Evolutionary conservation across 2,113 vertebrate genomes (phyloP), one percentile per base, ranked within the genome.

Genomic region (Mobula hypostoma): DNA sequence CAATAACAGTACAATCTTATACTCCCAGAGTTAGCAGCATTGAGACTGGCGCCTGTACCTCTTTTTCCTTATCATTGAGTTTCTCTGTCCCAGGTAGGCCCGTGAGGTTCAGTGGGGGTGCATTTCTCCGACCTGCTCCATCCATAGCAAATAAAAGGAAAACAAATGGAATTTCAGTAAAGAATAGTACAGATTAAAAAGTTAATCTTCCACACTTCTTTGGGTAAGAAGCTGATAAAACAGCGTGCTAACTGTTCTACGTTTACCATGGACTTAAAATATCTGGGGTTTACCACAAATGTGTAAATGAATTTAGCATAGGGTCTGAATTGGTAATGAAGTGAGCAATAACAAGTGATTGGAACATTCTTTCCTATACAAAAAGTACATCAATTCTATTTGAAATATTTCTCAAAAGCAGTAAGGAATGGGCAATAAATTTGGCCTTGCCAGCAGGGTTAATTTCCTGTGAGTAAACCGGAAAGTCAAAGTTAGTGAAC

Each of bases 1-100:
- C 58, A 24, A 63, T n/a, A 56, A 85, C 21, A 58, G 12, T 61
- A 88, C 3, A 0, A 88, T 66, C 36, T 27, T 9, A 79, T 27
- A 82, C 36, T 32, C 27, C 21, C 17, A 29, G 27, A 3, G 94
- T 68, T 68, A 79, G 74, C n/a, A 24, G 61, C 56, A 68, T 66
- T 32, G 80, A 88, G 27, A 66, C 27, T 2, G n/a, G 5, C 6
- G 32, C 8, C 40, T 27, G 96, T 97, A 99, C 99, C 98, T 99
- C 99, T 96, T 99, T 99, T 96, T 99, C 99, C 92, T 97, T 97
- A 95, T 99, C 98, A 7, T 99, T 98, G 79, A 99, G 98, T 82
- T 99, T 99, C 96, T 99, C 99, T 0, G 99, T 99, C 76, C 99
- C 99, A 0, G 99, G 99, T 77, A 99, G 97, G 79, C 99, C 99